phyloP scores from a whole-genome alignment of 2,113 vertebrate species.

The Panthera uncia region DNA sequence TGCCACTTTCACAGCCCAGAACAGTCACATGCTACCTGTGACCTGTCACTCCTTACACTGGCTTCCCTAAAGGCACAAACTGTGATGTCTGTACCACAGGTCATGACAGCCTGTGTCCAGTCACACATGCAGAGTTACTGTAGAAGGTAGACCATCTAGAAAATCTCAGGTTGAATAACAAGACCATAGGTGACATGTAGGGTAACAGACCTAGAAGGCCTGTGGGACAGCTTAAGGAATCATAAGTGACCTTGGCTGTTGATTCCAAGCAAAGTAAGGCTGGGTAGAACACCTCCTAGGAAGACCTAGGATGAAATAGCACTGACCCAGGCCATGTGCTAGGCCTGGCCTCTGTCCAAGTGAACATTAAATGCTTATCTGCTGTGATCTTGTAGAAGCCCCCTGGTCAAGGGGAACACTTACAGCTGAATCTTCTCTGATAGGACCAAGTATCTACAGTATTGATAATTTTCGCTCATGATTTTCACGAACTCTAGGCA shows the following conservation, averaged over 20 bases:
- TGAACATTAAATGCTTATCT: not conserved
- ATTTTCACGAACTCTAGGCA: not conserved
- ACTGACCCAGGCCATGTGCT: not conserved
- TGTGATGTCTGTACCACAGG: not conserved
- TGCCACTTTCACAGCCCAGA: not conserved
- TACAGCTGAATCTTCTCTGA: not conserved
- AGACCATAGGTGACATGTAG: not conserved
- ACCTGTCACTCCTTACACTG: not conserved
- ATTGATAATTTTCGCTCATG: not conserved
- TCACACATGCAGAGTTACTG: not conserved
- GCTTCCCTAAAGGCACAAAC: not conserved
- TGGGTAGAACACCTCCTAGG: not conserved
- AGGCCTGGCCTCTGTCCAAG: not conserved
- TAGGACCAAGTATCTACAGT: not conserved
- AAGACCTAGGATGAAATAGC: not conserved
- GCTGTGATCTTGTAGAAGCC: not conserved
- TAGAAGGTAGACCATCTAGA: not conserved
- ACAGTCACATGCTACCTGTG: not conserved
- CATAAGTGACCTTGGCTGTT: not conserved
- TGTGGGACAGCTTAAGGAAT: not conserved
- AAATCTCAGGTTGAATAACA: not conserved
- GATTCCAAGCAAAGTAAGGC: not conserved
- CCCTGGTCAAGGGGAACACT: not conserved
- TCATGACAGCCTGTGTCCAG: not conserved
- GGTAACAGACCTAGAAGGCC: not conserved